These are phyloP conservation scores for Solenodon paradoxus DNA, from an alignment of 2,113 vertebrate genomes.

Conservation along the genomic window DNA sequence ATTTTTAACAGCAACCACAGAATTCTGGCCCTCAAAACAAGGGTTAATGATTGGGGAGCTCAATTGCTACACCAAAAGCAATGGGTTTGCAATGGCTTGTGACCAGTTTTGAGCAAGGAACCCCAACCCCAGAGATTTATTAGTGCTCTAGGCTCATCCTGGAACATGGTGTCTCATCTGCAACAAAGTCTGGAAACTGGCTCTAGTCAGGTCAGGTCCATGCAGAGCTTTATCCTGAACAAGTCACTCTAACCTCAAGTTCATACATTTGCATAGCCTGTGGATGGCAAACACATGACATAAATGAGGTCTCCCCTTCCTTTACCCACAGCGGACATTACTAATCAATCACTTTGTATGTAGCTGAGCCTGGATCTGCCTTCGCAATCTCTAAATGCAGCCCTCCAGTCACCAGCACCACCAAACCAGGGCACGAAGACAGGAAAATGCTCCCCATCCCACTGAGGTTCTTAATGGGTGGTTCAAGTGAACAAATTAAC, in stretches of 20 bases:
- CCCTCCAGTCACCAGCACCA: not conserved
- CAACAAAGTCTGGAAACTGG: not conserved
- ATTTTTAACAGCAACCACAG: not conserved
- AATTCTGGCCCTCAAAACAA: not conserved
- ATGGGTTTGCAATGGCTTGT: not conserved
- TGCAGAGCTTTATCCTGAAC: not conserved
- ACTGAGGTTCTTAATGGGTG: too few relatives aligned
- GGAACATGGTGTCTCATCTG: too few relatives aligned
- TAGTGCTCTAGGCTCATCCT: not conserved
- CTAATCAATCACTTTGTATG: not conserved
- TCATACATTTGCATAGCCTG: not conserved
- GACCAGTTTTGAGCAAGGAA: not conserved
- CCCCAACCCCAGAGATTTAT: not conserved
- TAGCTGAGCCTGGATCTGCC: not conserved
- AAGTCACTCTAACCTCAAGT: not conserved
- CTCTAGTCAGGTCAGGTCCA: not conserved
- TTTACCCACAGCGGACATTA: not conserved
- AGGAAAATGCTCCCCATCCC: too few relatives aligned
- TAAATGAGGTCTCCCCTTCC: not conserved
- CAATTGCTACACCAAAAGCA: not conserved
- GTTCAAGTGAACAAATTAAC: too few relatives aligned
- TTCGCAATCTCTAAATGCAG: not conserved
- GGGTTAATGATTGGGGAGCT: not conserved
- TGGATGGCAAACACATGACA: accelerated
- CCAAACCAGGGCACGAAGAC: too few relatives aligned